phyloP scores from a whole-genome alignment of 2,113 vertebrate species.

The Bagarius yarrelli region DNA sequence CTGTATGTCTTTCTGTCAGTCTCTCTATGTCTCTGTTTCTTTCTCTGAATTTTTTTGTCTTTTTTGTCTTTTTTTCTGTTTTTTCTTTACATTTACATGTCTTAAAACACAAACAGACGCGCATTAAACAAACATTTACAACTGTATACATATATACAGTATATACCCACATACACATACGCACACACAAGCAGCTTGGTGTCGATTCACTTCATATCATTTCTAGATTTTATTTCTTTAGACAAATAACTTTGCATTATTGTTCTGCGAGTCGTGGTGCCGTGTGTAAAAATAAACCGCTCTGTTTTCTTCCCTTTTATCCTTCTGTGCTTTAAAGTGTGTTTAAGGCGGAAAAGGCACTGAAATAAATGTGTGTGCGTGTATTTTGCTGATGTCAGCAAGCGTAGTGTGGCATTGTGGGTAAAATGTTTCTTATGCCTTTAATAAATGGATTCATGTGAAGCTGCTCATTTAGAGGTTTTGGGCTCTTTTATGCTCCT shows the following conservation, averaged over 20 bases:
- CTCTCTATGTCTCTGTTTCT: background rate
- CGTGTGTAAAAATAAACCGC: constrained; percentile 18
- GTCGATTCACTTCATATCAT: constrained; percentile 4
- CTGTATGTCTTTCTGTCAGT: background rate
- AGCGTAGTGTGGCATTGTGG: constrained; percentile 20
- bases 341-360: background rate
- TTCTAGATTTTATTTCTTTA: constrained; percentile 10
- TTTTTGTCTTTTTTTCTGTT: background rate
- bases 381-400: constrained; percentile 27
- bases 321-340: constrained; percentile 14
- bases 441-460: constrained; percentile 25
- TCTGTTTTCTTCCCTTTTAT: constrained; percentile 23
- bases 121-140: background rate
- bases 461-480: constrained; percentile 24
- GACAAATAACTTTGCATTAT: constrained; percentile 25
- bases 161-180: background rate
- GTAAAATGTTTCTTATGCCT: constrained; percentile 3
- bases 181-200: background rate
- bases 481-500: constrained; percentile 6
- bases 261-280: constrained; percentile 7
- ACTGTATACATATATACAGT: too few species aligned
- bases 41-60: background rate
- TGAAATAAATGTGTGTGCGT: constrained; percentile 6
- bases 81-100: background rate
- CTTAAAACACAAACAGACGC: background rate